phyloP scores from a whole-genome alignment of 2,888 invertebrate species.

The Drosophila diplacantha region DNA sequence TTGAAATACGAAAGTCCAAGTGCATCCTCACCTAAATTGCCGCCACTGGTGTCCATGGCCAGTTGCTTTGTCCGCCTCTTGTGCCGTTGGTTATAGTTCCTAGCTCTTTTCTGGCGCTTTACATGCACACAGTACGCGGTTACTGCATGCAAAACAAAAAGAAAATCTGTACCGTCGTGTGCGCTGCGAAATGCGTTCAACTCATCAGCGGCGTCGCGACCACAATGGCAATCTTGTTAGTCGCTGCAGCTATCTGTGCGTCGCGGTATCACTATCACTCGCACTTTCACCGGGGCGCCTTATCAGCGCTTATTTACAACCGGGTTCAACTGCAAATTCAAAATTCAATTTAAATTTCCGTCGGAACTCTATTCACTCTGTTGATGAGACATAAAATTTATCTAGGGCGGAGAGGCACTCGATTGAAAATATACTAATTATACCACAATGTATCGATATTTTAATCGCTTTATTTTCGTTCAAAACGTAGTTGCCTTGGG shows the following conservation, averaged over 20 bases:
- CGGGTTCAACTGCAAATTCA: constrained; percentile 44
- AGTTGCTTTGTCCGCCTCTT: background rate
- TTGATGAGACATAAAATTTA: constrained; percentile 43
- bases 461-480: background rate
- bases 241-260: constrained; percentile 11
- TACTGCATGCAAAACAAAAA: constrained; percentile 32
- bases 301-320: constrained; percentile 11
- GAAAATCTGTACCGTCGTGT: constrained; percentile 25
- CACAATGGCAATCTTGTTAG: constrained; percentile 3
- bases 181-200: constrained; percentile 20
- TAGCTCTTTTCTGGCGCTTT: background rate
- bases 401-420: constrained; percentile 14
- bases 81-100: background rate
- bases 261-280: constrained; percentile 13
- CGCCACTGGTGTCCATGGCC: constrained; percentile 26
- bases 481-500: background rate
- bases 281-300: constrained; percentile 18
- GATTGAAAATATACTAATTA: constrained; percentile 2
- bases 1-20: constrained; percentile 51
- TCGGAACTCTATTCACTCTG: constrained; percentile 46
- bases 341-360: constrained; percentile 62
- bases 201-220: constrained; percentile 28
- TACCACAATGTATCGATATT: constrained; percentile 1
- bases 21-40: constrained; percentile 32
- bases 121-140: constrained; percentile 9